Evolutionary conservation across 53 echinoderm and acorn worm species (phyloP).

Genomic region (Holothuria scabra): DNA sequence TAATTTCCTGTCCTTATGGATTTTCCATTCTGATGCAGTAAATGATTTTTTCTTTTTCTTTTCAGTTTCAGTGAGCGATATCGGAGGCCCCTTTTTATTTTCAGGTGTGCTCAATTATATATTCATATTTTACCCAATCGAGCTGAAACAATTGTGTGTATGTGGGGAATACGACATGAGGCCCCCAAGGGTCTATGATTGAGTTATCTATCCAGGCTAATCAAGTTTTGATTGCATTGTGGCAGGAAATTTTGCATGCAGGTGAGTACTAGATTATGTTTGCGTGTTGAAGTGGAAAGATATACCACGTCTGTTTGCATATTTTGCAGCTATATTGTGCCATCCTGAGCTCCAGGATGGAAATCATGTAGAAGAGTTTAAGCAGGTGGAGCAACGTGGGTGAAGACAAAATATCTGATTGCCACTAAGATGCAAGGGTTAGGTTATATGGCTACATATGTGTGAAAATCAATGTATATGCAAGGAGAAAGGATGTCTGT

Average conservation of each 20-base stretch:
- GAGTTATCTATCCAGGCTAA: constrained; percentile 54
- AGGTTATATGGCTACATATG: constrained; percentile 1
- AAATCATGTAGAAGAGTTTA: constrained; percentile 40
- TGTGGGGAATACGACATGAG: constrained; percentile 12
- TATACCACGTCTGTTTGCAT: constrained; percentile 44
- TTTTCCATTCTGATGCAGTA: constrained; percentile 38
- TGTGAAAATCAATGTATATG: constrained; percentile 33
- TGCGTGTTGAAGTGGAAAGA: constrained; percentile 48
- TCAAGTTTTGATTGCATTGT: constrained; percentile 54
- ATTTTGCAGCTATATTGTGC: constrained; percentile 37
- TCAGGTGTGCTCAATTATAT: constrained; percentile 53
- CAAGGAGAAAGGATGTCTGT: neutral
- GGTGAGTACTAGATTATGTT: constrained; percentile 51
- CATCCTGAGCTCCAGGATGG: constrained; percentile 28
- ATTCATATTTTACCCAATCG: constrained; percentile 56
- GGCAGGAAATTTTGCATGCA: constrained; percentile 48
- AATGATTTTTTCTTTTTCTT: constrained; percentile 22
- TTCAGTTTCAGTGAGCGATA: constrained; percentile 2
- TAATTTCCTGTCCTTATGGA: constrained; percentile 54
- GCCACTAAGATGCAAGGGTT: constrained; percentile 26
- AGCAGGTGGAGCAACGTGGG: constrained; percentile 45
- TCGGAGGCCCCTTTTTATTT: constrained; percentile 44
- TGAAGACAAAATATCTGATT: constrained; percentile 38
- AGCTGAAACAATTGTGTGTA: constrained; percentile 49
- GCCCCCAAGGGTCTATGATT: constrained; percentile 52